These are phyloP conservation scores for Zygogramma bicolorata DNA, from an alignment of 2,888 invertebrate genomes.

Conservation along the genomic window DNA sequence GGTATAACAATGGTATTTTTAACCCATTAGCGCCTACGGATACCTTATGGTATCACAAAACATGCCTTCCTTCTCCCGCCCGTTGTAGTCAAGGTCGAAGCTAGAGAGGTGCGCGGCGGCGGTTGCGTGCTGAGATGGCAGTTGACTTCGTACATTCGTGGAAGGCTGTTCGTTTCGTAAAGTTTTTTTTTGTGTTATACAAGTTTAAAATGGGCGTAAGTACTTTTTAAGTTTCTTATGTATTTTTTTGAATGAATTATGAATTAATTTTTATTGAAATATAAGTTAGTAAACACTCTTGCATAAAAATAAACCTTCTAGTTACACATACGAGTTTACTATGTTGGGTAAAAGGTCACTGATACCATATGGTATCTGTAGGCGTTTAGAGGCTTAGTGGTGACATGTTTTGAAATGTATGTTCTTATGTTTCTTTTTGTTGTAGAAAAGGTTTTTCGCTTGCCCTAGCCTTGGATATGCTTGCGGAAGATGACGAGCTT, in stretches of 20 bases:
- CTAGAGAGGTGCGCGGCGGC: neutral
- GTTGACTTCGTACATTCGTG: slow-evolving; percentile 6
- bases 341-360: neutral
- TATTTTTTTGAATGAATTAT: neutral
- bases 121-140: neutral
- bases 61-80: neutral
- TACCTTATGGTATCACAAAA: neutral
- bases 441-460: slow-evolving; percentile 14
- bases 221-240: neutral
- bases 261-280: neutral
- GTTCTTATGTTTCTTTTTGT: neutral
- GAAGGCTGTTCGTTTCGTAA: slow-evolving; percentile 5
- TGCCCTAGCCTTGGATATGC: slow-evolving; percentile 18
- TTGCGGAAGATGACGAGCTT: slow-evolving; percentile 16
- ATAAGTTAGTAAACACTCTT: neutral
- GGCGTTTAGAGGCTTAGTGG: neutral
- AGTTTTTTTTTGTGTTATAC: neutral
- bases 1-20: neutral
- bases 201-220: neutral
- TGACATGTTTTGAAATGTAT: neutral
- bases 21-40: neutral
- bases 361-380: slow-evolving; percentile 24
- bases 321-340: neutral
- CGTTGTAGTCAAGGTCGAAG: neutral
- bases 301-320: neutral